Evolutionary conservation across 2,888 invertebrate species (phyloP), one percentile per base, ranked within the genome.

Genomic region (Sphinx pinastri): DNA sequence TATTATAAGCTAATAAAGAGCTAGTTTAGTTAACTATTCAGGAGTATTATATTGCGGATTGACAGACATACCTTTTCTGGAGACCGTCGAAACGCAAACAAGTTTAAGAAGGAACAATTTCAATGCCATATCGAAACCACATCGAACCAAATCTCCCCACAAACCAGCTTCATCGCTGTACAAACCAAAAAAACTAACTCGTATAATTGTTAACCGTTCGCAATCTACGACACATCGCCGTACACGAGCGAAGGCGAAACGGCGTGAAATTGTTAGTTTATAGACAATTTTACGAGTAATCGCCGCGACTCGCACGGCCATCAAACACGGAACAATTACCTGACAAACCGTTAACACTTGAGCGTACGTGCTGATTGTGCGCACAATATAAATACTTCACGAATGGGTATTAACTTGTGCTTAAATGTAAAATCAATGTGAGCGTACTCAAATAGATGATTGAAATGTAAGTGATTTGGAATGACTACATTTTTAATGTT

Each of bases 201-300:
- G 59, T n/a, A 16, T 45, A 59, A 59, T 59, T 16, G 54, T 8
- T 54, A 54, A 54, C 38, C 59, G 59, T 59, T 59, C 59, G 45
- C 45, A 38, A 59, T 45, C 38, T 13, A 31, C 59, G 16, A n/a
- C 45, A 38, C 13, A 14, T 45, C 59, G 59, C n/a, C 47, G n/a
- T 2, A 16, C 25, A 25, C 25, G 57, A n/a, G 6, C 16, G 45
- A 47, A 16, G 60, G 60, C 52, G 68, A 67, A 67, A 55, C 54
- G 68, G 73, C 57, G 73, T 54, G 19, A 60, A 69, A 60, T 60
- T 63, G 69, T 63, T 69, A 69, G 59, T 69, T 69, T 69, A 58
- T 25, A 63, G 52, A 54, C 60, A 54, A 69, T 63, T 69, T 69
- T 69, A 69, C 38, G 60, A 51, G 68, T 49, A 68, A 59, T 31